Evolutionary conservation across 1,140 invertebrate species (phyloP).

Genomic region (Pteromalus puparum): DNA sequence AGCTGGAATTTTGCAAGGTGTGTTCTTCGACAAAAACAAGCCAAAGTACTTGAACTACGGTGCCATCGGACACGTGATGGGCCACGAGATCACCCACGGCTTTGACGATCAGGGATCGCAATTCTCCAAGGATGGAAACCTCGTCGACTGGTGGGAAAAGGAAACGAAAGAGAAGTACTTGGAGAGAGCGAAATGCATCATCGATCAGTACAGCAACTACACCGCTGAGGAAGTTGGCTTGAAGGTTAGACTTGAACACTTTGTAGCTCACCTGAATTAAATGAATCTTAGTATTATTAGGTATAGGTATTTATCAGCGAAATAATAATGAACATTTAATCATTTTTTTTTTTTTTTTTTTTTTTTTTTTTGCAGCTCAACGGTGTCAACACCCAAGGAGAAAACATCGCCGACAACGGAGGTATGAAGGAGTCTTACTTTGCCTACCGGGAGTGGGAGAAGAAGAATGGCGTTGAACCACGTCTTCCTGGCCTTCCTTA

Average conservation of each 20-base stretch:
- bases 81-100: conserved; percentile 77
- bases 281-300: too few relatives aligned
- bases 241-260: conserved; percentile 69
- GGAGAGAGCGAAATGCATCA: conserved; percentile 79
- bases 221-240: conserved; percentile 77
- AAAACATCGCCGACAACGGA: conserved; percentile 82
- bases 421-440: conserved; percentile 78
- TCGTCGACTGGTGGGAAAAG: conserved; percentile 75
- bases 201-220: conserved; percentile 83
- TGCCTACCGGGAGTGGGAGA: conserved; percentile 74
- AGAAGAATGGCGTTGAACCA: conserved; percentile 62
- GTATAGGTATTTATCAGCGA: too few relatives aligned
- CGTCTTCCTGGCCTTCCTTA: conserved; percentile 72
- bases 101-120: conserved; percentile 61
- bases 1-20: conserved; percentile 85
- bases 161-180: conserved; percentile 54
- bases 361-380: conserved; percentile 76
- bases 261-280: too few relatives aligned
- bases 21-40: conserved; percentile 80
- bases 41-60: conserved; percentile 82
- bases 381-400: conserved; percentile 78
- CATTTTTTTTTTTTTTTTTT: too few relatives aligned
- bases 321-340: too few relatives aligned
- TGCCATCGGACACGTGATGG: conserved; percentile 83
- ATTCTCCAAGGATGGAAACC: conserved; percentile 55